Conservation (phyloP, 2,888 invertebrate species). For the Eupeodes latifasciatus region DNA sequence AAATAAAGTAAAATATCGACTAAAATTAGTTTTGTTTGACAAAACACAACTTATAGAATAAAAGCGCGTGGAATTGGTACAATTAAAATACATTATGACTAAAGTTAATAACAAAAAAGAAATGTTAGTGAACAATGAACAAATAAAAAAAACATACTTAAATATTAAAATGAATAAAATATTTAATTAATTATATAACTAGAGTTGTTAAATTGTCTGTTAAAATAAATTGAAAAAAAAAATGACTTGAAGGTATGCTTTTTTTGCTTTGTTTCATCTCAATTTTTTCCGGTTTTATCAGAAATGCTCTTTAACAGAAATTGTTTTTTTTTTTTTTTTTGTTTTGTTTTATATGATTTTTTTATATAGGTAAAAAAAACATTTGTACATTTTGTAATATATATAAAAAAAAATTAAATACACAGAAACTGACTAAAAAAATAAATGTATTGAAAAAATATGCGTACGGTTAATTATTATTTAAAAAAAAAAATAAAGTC, state of each 20-base stretch:
- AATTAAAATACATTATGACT: conserved; percentile 77
- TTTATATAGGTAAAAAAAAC: conserved; percentile 64
- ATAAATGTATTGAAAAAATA: conserved; percentile 73
- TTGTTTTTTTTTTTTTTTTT: conserved; percentile 37
- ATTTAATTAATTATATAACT: conserved; percentile 72
- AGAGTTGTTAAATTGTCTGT: conserved; percentile 73
- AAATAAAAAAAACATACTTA: conserved; percentile 76
- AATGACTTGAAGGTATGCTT: conserved; percentile 78
- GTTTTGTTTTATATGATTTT: conserved; percentile 50
- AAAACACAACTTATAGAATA: conserved; percentile 77
- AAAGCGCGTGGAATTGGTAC: conserved; percentile 80
- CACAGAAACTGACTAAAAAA: conserved; percentile 74
- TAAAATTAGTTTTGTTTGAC: conserved; percentile 78
- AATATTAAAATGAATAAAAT: conserved; percentile 72
- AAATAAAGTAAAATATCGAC: conserved; percentile 86
- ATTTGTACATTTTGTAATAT: conserved; percentile 75
- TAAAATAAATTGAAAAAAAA: conserved; percentile 75
- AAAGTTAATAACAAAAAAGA: conserved; percentile 78
- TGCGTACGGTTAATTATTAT: conserved; percentile 67
- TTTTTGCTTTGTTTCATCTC: conserved; percentile 66
- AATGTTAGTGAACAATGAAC: conserved; percentile 77
- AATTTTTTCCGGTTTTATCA: conserved; percentile 64
- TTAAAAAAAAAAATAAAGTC: conserved; percentile 61
- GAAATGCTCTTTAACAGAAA: conserved; percentile 65
- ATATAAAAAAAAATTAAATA: conserved; percentile 70